These are phyloP conservation scores for Ceratotherium simum DNA, from an alignment of 2,113 vertebrate genomes.

Conservation along the genomic window DNA sequence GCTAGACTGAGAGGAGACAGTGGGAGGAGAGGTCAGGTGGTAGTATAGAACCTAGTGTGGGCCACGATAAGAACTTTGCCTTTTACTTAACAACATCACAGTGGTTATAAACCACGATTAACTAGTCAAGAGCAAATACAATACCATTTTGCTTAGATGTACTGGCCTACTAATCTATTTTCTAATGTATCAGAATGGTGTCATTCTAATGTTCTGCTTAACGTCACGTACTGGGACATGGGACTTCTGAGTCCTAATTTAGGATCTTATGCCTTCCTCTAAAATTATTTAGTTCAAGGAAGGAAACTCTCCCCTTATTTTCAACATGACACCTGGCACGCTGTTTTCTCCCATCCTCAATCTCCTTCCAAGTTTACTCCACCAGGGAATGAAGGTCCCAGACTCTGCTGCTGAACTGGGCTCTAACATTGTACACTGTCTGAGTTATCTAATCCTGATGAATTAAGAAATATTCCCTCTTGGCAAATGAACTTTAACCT, in stretches of 20 bases:
- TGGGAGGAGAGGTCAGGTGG: too few relatives aligned
- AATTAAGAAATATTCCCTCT: constrained; percentile 15
- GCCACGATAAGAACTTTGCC: neutral
- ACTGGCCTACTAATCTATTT: neutral
- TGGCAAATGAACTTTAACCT: constrained; percentile 24
- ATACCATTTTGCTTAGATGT: neutral
- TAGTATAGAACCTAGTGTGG: neutral
- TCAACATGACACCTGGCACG: neutral
- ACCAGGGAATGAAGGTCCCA: neutral
- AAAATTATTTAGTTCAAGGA: neutral
- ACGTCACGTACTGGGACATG: neutral
- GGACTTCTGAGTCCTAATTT: neutral
- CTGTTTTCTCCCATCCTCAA: neutral
- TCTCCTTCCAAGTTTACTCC: neutral
- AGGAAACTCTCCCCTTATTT: neutral
- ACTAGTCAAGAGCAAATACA: neutral
- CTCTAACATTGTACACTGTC: neutral
- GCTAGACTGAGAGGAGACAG: neutral
- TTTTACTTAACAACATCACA: neutral
- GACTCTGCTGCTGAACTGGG: neutral
- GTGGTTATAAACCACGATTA: neutral
- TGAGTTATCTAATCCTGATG: neutral
- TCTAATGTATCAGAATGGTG: neutral
- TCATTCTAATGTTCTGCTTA: neutral
- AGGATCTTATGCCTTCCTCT: neutral